Evolutionary conservation across 2,888 invertebrate genomes (phyloP), one percentile per base, ranked within the genome.

Genomic region (Lochmaea crataegi): DNA sequence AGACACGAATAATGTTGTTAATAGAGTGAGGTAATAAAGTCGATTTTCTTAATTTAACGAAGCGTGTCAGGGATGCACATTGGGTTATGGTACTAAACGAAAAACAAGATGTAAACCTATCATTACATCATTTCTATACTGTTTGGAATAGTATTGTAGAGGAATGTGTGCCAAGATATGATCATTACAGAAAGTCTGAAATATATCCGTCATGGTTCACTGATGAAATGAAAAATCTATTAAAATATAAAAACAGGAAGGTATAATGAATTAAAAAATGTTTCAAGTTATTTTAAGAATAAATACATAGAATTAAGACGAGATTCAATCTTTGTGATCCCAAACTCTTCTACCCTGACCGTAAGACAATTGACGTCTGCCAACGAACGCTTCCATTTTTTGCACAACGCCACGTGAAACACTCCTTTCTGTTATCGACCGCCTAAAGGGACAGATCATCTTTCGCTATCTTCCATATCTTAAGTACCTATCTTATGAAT

Each of bases 21-120:
- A 41, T 10, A 41, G 11, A 1, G 41, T 41, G 41, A 41, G 7
- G 41, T 11, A 41, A 41, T 2, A 32, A 65, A 22, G 22, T 2
- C 22, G 22, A 22, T 22, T 65, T 26, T 11, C 48, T 65, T 2
- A 65, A n/a, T 2, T 53, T 53, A 53, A 38, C 32, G 2, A 14
- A 65, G 10, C 53, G 26, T 53, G 14, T 26, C n/a, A 65, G 65
- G 65, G 53, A 53, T 64, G 11, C 18, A 45, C 45, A 26, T 64
- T 48, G 64, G 45, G 64, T 45, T 64, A 64, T 64, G 16, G 45
- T 64, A 10, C 2, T 45, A 26, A 64, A 64, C 45, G 48, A 64
- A 64, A 64, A 64, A 64, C 22, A 22, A 64, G 64, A 64, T 12
- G 48, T 48, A 26, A 64, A 64, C 64, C 64, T 18, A 64, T 45